Base-by-base conservation (phyloP, 2,113 vertebrate species). In the Oenanthe melanoleuca region DNA sequence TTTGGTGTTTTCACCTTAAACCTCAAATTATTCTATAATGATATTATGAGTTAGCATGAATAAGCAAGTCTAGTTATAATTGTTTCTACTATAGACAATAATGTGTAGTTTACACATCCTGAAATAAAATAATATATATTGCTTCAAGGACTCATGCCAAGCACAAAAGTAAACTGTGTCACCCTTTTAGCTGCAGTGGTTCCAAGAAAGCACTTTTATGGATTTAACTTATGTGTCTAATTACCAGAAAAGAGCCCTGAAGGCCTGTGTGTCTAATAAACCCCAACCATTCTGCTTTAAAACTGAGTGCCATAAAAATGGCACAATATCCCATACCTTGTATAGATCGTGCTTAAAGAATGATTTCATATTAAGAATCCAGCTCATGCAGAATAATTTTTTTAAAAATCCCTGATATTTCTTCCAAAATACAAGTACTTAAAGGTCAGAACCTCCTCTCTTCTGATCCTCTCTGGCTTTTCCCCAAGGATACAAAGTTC, bases 171-270 rank as follows among this genome's bases (percentile, higher is more conserved):
- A 93, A 93, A 88, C 79, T 89, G 55, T 86, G 37, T 93, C 61
- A 78, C 69, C 70, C 86, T 38, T 91, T 67, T 40, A 95, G 57
- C 70, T 33, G 1, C 80, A 84, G 40, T 67, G 23, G 28, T 86
- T 93, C 63, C 89, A 95, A 91, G 65, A 93, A 81, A 89, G 44
- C 15, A 31, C 23, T 95, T 94, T 93, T 92, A 92, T 91, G 70
- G 83, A 52, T 92, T 93, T 92, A 86, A 83, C 31, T 74, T 94
- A 69, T 69, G 24, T 77, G 47, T 65, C 85, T 90, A 83, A 94
- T 94, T 95, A 86, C 33, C 67, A 88, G 79, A 90, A 86, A 96
- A 93, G 55, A 79, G 25, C 74, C 79, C 92, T 59, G 38, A 82
- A 92, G 82, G 60, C 55, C 56, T 55, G 6, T 80, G 52, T 93